Percentiles rank a stretch among this genome's conserved stretches.
Conservation (phyloP, 2,888 invertebrate species). For the Melikaiella ostensackeni region DNA sequence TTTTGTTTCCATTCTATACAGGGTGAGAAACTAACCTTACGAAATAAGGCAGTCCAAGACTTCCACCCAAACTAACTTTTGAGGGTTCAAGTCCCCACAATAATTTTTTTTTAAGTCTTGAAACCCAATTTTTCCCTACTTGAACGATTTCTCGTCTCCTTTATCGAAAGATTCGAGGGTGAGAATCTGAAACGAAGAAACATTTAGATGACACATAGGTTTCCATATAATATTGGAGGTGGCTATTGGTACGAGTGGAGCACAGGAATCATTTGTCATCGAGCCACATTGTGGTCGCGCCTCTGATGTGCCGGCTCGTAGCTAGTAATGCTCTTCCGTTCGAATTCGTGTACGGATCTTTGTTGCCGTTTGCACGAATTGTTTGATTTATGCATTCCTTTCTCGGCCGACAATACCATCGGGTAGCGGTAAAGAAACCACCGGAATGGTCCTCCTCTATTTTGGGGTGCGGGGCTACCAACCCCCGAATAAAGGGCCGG, state of each 20-base stretch:
- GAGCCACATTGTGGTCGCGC: slow-evolving; percentile 75
- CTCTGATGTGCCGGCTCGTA: slow-evolving; percentile 58
- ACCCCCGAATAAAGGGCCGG: slow-evolving; percentile 55
- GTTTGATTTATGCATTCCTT: slow-evolving; percentile 75
- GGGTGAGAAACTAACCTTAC: too few species aligned
- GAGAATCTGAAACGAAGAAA: slow-evolving; percentile 44
- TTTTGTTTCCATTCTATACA: too few species aligned
- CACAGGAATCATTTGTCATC: slow-evolving; percentile 74
- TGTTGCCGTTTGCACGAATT: slow-evolving; percentile 67
- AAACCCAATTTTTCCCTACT: slow-evolving; percentile 49
- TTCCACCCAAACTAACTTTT: too few species aligned
- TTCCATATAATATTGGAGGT: slow-evolving; percentile 49
- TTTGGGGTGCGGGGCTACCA: slow-evolving; percentile 58
- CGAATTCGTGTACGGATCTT: slow-evolving; percentile 55
- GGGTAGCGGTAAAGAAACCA: slow-evolving; percentile 60
- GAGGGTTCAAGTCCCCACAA: too few species aligned
- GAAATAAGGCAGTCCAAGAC: too few species aligned
- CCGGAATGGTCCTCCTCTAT: slow-evolving; percentile 60
- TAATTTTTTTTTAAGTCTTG: background rate
- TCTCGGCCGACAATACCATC: slow-evolving; percentile 64
- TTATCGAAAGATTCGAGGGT: slow-evolving; percentile 41
- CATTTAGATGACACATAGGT: slow-evolving; percentile 59
- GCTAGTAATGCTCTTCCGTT: slow-evolving; percentile 33
- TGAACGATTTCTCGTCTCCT: slow-evolving; percentile 57
- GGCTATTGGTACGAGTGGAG: slow-evolving; percentile 51